These are phyloP conservation scores for Prionace glauca DNA, from an alignment of 2,797 vertebrate species.

Conservation along the genomic window DNA sequence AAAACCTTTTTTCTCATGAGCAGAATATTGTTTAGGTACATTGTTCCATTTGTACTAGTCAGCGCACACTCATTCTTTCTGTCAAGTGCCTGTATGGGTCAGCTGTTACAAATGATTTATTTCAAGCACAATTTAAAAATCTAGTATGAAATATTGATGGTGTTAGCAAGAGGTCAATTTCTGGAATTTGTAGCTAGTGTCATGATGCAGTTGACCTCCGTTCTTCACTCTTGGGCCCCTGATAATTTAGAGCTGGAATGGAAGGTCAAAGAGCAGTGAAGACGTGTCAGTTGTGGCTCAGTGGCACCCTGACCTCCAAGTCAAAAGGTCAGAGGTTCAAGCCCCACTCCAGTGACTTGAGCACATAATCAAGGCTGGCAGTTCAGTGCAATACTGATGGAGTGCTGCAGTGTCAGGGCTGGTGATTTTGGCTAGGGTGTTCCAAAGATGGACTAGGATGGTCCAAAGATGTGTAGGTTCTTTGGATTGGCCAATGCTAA, in stretches of 20 bases:
- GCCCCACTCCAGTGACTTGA: neutral
- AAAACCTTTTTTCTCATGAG: neutral
- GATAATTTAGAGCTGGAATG: neutral
- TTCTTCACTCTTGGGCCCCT: neutral
- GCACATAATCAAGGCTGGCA: neutral
- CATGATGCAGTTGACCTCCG: neutral
- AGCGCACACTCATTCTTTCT: neutral
- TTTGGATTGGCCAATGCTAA: too few relatives aligned
- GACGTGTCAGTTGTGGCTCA: neutral
- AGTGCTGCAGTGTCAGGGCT: neutral
- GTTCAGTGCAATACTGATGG: neutral
- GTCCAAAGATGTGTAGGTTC: too few relatives aligned
- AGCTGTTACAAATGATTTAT: neutral
- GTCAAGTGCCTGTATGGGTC: neutral
- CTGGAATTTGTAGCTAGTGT: neutral
- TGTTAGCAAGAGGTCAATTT: neutral
- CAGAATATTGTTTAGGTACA: neutral
- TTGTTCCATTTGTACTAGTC: neutral
- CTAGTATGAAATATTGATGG: neutral
- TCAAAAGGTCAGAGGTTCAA: neutral
- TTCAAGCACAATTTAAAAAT: neutral
- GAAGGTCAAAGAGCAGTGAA: neutral
- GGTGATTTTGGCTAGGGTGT: neutral
- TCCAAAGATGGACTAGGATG: neutral
- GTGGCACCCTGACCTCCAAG: too few relatives aligned